phyloP scores from a whole-genome alignment of 2,113 vertebrate genomes.

The Artemisiospiza belli region DNA sequence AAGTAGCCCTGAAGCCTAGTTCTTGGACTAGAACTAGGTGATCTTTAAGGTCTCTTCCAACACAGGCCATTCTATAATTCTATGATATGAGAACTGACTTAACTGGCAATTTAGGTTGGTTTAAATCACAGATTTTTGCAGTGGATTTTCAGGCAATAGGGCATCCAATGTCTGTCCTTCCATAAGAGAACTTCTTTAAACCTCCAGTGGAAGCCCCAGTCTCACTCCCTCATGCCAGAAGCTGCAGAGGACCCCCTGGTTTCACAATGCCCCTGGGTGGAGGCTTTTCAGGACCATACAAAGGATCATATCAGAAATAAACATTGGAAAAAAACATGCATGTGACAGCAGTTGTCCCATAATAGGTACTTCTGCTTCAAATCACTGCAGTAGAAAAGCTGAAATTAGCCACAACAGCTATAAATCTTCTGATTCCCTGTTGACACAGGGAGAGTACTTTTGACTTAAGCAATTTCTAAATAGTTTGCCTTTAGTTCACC shows the following conservation, averaged over 20 bases:
- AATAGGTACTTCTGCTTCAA: background rate
- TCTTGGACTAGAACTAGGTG: background rate
- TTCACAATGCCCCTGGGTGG: background rate
- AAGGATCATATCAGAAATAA: background rate
- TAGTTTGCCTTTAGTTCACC: background rate
- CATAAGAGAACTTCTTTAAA: background rate
- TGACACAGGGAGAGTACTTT: background rate
- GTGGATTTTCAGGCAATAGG: background rate
- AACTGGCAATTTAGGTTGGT: background rate
- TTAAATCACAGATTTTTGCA: background rate
- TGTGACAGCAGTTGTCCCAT: background rate
- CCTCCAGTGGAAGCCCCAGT: background rate
- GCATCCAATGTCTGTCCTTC: background rate
- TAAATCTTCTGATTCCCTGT: background rate
- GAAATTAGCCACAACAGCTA: background rate
- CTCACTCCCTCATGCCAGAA: background rate
- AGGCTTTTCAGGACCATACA: background rate
- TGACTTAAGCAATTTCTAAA: background rate
- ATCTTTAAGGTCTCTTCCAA: background rate
- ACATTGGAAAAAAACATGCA: fast-evolving
- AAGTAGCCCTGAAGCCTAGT: background rate
- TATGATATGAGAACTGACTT: background rate
- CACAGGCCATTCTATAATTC: background rate
- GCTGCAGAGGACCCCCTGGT: background rate
- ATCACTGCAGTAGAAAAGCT: background rate